These are phyloP conservation scores for Homalodisca vitripennis DNA, from an alignment of 1,140 invertebrate genomes.

Conservation along the genomic window DNA sequence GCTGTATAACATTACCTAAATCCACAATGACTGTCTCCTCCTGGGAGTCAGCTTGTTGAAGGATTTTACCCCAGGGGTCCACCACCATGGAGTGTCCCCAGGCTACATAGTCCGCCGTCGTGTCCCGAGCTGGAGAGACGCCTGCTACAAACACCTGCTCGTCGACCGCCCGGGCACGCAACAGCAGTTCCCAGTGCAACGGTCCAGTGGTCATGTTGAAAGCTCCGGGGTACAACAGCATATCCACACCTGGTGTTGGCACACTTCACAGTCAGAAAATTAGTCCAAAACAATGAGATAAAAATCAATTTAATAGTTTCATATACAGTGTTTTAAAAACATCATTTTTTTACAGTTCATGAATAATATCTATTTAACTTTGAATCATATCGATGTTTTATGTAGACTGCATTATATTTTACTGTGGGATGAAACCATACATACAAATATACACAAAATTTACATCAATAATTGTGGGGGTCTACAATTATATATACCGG, in stretches of 20 bases:
- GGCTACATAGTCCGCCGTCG: slow-evolving; percentile 72
- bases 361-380: too few relatives aligned
- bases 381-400: too few relatives aligned
- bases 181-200: slow-evolving; percentile 86
- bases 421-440: too few relatives aligned
- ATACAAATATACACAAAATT: too few relatives aligned
- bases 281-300: neutral
- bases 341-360: too few relatives aligned
- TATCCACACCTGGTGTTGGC: slow-evolving; percentile 72
- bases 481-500: too few relatives aligned
- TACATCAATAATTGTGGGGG: too few relatives aligned
- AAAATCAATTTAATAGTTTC: slow-evolving; percentile 1
- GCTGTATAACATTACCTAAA: slow-evolving; percentile 57
- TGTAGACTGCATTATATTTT: too few relatives aligned
- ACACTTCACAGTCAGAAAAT: too few relatives aligned
- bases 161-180: slow-evolving; percentile 78
- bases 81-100: slow-evolving; percentile 87
- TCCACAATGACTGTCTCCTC: slow-evolving; percentile 74
- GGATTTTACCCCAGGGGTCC: slow-evolving; percentile 84
- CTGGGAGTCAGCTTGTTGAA: slow-evolving; percentile 64
- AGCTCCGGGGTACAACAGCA: slow-evolving; percentile 89
- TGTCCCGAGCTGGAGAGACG: slow-evolving; percentile 75
- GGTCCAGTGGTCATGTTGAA: slow-evolving; percentile 97
- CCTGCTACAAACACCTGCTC: slow-evolving; percentile 79
- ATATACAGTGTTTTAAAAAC: too few relatives aligned